phyloP scores from a whole-genome alignment of 2,113 vertebrate genomes.

The Myiozetetes cayanensis region DNA sequence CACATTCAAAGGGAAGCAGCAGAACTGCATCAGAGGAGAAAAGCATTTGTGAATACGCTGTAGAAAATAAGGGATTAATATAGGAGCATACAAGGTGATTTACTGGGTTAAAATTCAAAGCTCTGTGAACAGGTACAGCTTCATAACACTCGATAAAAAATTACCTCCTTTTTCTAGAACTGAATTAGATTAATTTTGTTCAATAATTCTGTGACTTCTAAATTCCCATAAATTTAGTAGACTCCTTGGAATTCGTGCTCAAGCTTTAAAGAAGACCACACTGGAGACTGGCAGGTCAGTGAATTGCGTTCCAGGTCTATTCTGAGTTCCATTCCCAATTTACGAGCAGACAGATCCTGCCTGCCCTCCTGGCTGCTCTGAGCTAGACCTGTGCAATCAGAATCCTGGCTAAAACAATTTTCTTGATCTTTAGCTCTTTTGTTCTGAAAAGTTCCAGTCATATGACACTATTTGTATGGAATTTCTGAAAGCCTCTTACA shows the following conservation, averaged over 20 bases:
- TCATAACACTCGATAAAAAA: background rate
- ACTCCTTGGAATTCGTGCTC: background rate
- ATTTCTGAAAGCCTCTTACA: conserved; percentile 58
- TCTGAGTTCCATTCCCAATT: conserved; percentile 5
- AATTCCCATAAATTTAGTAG: background rate
- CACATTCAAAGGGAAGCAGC: background rate
- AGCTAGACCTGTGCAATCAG: background rate
- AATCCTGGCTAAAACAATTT: background rate
- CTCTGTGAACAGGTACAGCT: background rate
- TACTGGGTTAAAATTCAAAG: background rate
- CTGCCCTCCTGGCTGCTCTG: background rate
- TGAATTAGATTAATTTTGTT: background rate
- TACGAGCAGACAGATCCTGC: background rate
- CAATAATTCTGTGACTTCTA: background rate
- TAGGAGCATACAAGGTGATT: background rate
- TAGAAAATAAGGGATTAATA: background rate
- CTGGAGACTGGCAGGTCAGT: background rate
- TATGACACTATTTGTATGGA: conserved; percentile 19
- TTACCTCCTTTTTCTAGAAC: background rate
- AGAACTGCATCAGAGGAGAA: background rate
- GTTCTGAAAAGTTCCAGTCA: conserved; percentile 29
- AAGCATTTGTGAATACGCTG: background rate
- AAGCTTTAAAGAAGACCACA: background rate
- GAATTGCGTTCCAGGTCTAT: background rate
- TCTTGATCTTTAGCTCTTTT: conserved; percentile 30